A percentile compares a stretch with the other conserved stretches of the same genome.
Evolutionary conservation across 2,888 invertebrate species (phyloP).

Genomic region (Entomobrya proxima): DNA sequence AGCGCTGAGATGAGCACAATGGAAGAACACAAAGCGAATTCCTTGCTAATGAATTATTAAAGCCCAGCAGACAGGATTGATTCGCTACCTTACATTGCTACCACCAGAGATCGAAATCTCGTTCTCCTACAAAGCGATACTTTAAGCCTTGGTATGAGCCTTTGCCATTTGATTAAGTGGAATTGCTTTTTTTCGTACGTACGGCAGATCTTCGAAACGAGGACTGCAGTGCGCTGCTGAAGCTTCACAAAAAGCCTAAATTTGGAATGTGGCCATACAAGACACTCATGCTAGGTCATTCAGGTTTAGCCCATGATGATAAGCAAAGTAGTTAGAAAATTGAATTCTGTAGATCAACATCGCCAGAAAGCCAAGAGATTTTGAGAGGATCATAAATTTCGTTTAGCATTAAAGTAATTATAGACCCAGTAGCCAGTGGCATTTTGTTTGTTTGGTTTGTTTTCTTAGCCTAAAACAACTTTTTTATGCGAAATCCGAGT

Average conservation of each 20-base stretch:
- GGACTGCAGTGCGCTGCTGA: too few species aligned
- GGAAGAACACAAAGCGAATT: too few species aligned
- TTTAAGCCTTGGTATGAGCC: too few species aligned
- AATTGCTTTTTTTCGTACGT: too few species aligned
- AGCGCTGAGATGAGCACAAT: too few species aligned
- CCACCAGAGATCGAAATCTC: too few species aligned
- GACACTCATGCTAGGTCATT: slow-evolving; percentile 2
- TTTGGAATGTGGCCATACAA: slow-evolving; percentile 24
- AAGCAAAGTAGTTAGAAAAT: not conserved
- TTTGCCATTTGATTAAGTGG: too few species aligned
- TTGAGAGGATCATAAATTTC: not conserved
- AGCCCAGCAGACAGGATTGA: too few species aligned
- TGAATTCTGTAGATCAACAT: not conserved
- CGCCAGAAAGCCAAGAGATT: not conserved
- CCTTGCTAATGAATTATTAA: too few species aligned
- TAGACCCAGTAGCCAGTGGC: not conserved
- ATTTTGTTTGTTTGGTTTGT: slow-evolving; percentile 16
- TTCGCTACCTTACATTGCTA: too few species aligned
- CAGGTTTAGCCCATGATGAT: not conserved
- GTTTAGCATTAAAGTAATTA: slow-evolving; percentile 29
- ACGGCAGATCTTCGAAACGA: too few species aligned
- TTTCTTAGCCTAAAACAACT: slow-evolving; percentile 12
- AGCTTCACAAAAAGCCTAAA: not conserved
- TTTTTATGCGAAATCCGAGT: not conserved
- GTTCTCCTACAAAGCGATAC: too few species aligned